These are phyloP conservation scores for Cygnus atratus DNA, from an alignment of 2,113 vertebrate species.

Conservation along the genomic window DNA sequence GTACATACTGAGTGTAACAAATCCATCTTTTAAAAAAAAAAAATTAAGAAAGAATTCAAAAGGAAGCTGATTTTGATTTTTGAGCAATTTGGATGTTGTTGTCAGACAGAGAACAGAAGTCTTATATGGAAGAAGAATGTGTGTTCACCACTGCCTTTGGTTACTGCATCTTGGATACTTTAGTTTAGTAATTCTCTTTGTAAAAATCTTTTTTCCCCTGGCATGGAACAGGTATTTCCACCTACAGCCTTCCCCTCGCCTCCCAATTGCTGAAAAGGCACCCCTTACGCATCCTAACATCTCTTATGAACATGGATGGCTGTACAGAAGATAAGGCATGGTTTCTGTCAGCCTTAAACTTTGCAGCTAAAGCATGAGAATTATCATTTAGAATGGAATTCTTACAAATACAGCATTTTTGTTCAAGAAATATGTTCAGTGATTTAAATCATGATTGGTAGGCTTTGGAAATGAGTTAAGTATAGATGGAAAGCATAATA, in stretches of 20 bases:
- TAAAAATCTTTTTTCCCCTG: background rate
- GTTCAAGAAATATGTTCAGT: background rate
- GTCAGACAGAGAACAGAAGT: background rate
- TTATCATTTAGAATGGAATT: background rate
- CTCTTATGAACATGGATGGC: rapidly evolving
- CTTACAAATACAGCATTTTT: background rate
- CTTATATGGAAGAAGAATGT: slow-evolving; percentile 49
- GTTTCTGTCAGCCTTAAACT: background rate
- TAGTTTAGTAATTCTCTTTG: background rate
- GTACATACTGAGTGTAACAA: background rate
- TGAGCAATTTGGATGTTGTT: background rate
- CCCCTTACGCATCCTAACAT: background rate
- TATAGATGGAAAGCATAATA: rapidly evolving
- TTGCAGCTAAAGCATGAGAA: background rate
- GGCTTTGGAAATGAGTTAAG: background rate
- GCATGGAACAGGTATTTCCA: background rate
- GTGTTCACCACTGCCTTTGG: background rate
- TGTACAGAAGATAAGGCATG: background rate
- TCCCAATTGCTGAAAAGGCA: background rate
- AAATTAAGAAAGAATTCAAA: background rate
- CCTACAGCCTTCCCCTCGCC: background rate
- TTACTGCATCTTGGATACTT: background rate
- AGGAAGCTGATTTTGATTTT: no score
- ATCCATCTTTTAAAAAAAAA: background rate
- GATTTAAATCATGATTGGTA: background rate